These are phyloP conservation scores for Semibalanus balanoides DNA, from an alignment of 1,140 invertebrate species.

Conservation along the genomic window DNA sequence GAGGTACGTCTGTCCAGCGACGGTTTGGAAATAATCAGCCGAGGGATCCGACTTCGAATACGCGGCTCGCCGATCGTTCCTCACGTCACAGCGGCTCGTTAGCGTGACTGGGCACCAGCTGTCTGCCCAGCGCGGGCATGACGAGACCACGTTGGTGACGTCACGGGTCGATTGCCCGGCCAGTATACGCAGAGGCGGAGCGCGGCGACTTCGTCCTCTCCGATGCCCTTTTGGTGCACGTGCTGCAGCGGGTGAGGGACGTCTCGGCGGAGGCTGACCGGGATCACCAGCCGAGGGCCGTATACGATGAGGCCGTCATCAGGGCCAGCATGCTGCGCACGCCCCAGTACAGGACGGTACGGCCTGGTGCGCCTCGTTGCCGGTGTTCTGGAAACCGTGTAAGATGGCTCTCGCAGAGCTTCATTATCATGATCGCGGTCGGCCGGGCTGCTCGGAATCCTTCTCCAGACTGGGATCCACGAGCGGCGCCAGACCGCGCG, in stretches of 20 bases:
- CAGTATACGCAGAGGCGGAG: conserved; percentile 6
- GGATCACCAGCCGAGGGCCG: conserved; percentile 4
- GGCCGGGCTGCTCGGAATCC: not conserved
- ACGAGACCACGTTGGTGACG: conserved; percentile 4
- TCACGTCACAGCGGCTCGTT: conserved; percentile 6
- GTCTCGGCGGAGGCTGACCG: conserved; percentile 3
- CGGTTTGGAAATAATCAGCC: conserved; percentile 11
- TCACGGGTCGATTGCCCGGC: conserved; percentile 8
- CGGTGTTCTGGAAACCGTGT: conserved; percentile 3
- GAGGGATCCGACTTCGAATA: conserved; percentile 11
- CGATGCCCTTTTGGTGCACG: conserved; percentile 2
- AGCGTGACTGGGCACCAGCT: not conserved
- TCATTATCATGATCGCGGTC: not conserved
- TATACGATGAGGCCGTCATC: conserved; percentile 8
- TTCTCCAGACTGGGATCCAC: not conserved
- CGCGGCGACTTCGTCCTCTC: not conserved
- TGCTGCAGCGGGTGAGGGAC: conserved; percentile 4
- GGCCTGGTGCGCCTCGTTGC: not conserved
- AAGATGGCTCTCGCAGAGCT: conserved; percentile 3
- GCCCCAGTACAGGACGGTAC: conserved; percentile 5
- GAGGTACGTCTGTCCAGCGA: conserved; percentile 8
- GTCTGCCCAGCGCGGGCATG: not conserved
- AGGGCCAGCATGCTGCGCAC: conserved; percentile 1
- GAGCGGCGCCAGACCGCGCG: not conserved
- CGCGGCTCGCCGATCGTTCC: not conserved